These are phyloP conservation scores for Megalurothrips usitatus DNA, from an alignment of 2,888 invertebrate genomes.

Conservation along the genomic window DNA sequence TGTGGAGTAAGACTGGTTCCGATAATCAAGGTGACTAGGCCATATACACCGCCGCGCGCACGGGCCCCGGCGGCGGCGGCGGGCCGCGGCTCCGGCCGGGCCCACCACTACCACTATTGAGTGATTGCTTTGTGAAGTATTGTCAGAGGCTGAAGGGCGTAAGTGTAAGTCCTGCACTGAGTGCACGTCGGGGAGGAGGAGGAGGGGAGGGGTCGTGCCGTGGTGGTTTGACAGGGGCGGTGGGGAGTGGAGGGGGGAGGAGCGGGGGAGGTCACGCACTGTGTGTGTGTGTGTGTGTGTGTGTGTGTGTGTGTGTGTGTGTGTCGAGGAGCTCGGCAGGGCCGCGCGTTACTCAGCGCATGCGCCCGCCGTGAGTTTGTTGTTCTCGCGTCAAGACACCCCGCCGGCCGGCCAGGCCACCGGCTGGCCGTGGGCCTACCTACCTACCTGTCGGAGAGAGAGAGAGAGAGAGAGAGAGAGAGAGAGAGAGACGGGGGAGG, in stretches of 20 bases:
- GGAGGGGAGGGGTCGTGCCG: neutral
- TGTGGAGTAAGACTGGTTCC: conserved; percentile 20
- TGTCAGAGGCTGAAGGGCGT: conserved; percentile 3
- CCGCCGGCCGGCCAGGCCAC: no score
- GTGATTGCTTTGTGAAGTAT: conserved; percentile 23
- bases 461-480: no score
- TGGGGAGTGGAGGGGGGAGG: neutral
- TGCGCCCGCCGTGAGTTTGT: no score
- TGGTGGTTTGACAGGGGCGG: neutral
- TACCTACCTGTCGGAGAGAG: no score
- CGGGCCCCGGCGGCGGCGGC: neutral
- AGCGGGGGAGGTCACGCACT: no score
- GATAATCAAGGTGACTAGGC: conserved; percentile 24
- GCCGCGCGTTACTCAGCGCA: neutral
- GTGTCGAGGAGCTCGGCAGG: neutral
- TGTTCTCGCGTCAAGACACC: no score
- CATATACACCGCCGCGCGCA: conserved; percentile 8
- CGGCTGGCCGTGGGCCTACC: no score
- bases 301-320: neutral
- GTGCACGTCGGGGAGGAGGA: no score
- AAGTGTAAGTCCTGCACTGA: neutral
- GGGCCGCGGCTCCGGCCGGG: neutral
- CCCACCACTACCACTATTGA: neutral
- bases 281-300: neutral
- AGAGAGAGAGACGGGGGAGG: no score